Percentiles rank a stretch among this genome's conserved stretches.
These are phyloP conservation scores for Phainopepla nitens DNA, from an alignment of 2,113 vertebrate species.

Conservation along the genomic window DNA sequence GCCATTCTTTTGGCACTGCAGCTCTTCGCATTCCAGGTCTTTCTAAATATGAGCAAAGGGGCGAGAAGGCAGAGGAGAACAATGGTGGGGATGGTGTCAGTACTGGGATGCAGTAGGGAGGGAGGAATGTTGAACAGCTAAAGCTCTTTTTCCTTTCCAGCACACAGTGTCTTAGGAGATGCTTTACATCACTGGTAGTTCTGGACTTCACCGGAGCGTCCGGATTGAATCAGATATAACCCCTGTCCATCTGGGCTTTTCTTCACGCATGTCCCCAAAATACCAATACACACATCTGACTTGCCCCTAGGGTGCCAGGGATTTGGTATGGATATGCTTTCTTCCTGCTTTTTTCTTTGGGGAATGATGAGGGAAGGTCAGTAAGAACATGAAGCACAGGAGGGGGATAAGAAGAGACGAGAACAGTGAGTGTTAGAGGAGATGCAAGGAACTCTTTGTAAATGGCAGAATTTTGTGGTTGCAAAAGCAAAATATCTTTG, in stretches of 20 bases:
- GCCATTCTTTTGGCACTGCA: rapidly evolving
- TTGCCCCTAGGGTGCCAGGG: background rate
- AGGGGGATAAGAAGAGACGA: background rate
- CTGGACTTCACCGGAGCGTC: background rate
- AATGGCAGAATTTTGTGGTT: background rate
- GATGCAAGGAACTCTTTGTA: background rate
- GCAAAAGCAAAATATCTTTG: background rate
- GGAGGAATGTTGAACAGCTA: background rate
- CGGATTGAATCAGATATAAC: background rate
- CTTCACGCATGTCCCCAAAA: background rate
- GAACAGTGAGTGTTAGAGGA: background rate
- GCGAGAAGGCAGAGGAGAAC: background rate
- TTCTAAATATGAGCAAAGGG: background rate
- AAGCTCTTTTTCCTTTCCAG: background rate
- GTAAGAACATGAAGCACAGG: background rate
- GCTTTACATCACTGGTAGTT: background rate
- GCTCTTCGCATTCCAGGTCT: background rate
- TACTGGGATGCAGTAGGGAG: background rate
- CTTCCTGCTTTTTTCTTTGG: background rate
- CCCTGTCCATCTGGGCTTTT: background rate
- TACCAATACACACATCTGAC: background rate
- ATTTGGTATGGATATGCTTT: background rate
- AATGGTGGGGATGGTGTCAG: background rate
- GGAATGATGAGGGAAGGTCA: background rate
- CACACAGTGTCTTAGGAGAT: background rate